Conservation (phyloP, 1,140 invertebrate genomes). For the Trichonephila clavata region DNA sequence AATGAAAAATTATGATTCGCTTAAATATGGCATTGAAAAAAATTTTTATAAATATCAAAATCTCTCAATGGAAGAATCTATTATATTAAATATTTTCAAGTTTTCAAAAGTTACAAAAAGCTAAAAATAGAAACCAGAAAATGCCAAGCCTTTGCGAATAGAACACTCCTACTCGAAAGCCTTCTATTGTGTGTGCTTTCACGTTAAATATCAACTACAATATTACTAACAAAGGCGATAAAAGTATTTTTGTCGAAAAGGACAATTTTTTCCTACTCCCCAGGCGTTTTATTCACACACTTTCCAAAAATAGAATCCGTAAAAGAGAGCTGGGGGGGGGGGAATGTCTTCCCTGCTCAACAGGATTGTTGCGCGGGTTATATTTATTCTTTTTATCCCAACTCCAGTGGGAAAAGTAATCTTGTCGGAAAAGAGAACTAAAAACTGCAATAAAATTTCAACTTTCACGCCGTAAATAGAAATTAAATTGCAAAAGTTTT, state of each 20-base stretch:
- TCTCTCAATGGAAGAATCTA: no score
- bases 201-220: background rate
- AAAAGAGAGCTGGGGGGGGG: background rate
- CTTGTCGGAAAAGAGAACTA: background rate
- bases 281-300: background rate
- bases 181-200: background rate
- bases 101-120: background rate
- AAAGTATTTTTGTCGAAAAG: background rate
- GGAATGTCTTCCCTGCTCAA: no score
- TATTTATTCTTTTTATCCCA: background rate
- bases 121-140: background rate
- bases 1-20: no score
- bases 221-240: background rate
- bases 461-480: background rate
- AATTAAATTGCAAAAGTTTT: background rate
- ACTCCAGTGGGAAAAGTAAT: background rate
- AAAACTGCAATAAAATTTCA: background rate
- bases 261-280: background rate
- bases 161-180: background rate
- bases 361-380: no score
- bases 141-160: no score
- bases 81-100: no score
- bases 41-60: no score
- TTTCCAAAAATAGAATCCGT: conserved; percentile 4
- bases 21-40: no score